A percentile compares a stretch with the other conserved stretches of the same genome.
Conservation (phyloP, 2,113 vertebrate species). For the Apeltes quadracus region DNA sequence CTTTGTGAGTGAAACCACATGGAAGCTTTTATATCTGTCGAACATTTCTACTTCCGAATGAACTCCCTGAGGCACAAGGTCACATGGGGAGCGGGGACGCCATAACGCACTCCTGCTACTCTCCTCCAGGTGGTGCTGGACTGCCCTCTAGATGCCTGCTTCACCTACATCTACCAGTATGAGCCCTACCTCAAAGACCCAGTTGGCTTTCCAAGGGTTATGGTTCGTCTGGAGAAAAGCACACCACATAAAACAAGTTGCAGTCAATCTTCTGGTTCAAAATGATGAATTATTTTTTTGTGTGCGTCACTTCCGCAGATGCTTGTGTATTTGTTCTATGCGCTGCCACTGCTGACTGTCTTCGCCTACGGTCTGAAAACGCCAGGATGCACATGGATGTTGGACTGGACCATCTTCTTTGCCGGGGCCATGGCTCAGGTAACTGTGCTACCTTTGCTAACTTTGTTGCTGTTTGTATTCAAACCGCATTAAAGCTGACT, state of each 20-base stretch:
- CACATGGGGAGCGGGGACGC: neutral
- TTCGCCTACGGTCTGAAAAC: conserved; percentile 81
- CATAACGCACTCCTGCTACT: neutral
- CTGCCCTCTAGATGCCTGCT: conserved; percentile 88
- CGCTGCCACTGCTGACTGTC: conserved; percentile 83
- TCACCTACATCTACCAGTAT: conserved; percentile 90
- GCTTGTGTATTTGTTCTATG: conserved; percentile 89
- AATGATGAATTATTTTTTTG: neutral
- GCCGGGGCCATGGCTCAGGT: conserved; percentile 92
- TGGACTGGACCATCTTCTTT: conserved; percentile 88
- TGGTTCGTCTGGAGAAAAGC: conserved; percentile 77
- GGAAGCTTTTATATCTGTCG: neutral
- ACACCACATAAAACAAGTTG: neutral
- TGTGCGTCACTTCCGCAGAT: conserved; percentile 78
- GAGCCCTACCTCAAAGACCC: conserved; percentile 95
- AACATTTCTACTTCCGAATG: neutral
- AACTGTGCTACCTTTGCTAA: neutral
- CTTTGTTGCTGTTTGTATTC: neutral
- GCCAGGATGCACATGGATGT: conserved; percentile 91
- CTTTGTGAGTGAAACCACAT: conserved; percentile 80
- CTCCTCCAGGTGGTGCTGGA: conserved; percentile 87
- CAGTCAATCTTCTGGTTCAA: neutral
- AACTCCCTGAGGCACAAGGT: neutral
- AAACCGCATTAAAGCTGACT: conserved; percentile 4
- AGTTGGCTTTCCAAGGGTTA: conserved; percentile 89